Evolutionary conservation across 2,113 vertebrate genomes (phyloP), one percentile per base, ranked within the genome.

Genomic region (Cyrtonyx montezumae): DNA sequence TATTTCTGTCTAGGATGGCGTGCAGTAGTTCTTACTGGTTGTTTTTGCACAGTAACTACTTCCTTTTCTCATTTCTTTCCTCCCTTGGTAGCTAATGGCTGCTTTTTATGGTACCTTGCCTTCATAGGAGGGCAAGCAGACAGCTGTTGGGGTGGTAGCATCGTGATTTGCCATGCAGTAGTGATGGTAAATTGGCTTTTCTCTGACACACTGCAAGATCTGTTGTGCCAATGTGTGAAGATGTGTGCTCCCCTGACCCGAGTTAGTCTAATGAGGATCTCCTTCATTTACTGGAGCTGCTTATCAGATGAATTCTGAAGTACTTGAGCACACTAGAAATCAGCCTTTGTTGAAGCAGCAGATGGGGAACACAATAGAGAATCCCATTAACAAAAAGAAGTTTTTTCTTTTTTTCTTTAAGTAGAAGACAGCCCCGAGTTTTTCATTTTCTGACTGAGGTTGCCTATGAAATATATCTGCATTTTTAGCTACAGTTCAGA

Each of bases 401-500:
- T 15, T 26, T 8, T 8, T 78, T 79, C 61, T 43, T 6, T 42
- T 68, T 34, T 51, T 22, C 53, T 78, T 51, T 40, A 42, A 76
- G 18, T 2, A 45, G 18, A 73, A 68, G 13, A 19, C 26, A 53
- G 25, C 2, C 14, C 22, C 8, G 8, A 61, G 84, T 30, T 88
- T 88, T 82, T 79, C 76, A 79, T 90, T 88, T 79, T 79, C 79
- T 82, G n/a, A 12, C 6, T 45, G 40, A 81, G 30, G 17, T 81
- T 3, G 14, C 75, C 55, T 89, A 13, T 42, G n/a, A 75, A 75
- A 51, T 43, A 10, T 32, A 26, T 62, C 70, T 67, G 10, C 58
- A 68, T 95, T 96, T 94, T 36, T 69, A 89, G 46, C 48, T 79
- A 14, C 28, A 90, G 51, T 66, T 26, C 48, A 69, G 62, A 73